phyloP scores from a whole-genome alignment of 2,888 invertebrate genomes.

The Rhorus exstirpatorius region DNA sequence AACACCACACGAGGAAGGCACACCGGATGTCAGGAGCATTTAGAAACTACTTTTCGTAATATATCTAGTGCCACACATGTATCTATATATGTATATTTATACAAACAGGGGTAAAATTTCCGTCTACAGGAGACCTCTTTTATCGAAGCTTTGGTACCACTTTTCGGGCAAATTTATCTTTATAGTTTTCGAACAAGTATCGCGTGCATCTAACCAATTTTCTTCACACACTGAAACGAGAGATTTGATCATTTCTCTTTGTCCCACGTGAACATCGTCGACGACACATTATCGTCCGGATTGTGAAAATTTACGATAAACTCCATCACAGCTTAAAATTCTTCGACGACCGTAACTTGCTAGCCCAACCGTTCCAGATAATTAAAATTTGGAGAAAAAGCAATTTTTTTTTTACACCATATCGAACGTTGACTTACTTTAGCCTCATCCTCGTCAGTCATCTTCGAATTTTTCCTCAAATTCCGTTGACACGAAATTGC shows the following conservation, averaged over 20 bases:
- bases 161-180: constrained; percentile 55
- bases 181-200: constrained; percentile 58
- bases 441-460: constrained; percentile 82
- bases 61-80: neutral
- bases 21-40: neutral
- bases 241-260: neutral
- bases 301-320: constrained; percentile 3
- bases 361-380: neutral
- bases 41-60: constrained; percentile 1
- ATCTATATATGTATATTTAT: neutral
- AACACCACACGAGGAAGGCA: neutral
- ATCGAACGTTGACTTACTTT: constrained; percentile 81
- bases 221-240: constrained; percentile 6
- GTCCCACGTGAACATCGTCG: constrained; percentile 16
- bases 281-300: neutral
- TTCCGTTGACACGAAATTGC: neutral
- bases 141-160: constrained; percentile 25
- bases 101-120: neutral
- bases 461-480: constrained; percentile 59
- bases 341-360: neutral
- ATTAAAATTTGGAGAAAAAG: neutral
- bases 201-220: constrained; percentile 52
- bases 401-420: no score
- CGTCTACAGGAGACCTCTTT: constrained; percentile 1
- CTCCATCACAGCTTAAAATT: constrained; percentile 8